Evolutionary conservation across 2,888 invertebrate species (phyloP).

Genomic region (Phytoseiulus persimilis): DNA sequence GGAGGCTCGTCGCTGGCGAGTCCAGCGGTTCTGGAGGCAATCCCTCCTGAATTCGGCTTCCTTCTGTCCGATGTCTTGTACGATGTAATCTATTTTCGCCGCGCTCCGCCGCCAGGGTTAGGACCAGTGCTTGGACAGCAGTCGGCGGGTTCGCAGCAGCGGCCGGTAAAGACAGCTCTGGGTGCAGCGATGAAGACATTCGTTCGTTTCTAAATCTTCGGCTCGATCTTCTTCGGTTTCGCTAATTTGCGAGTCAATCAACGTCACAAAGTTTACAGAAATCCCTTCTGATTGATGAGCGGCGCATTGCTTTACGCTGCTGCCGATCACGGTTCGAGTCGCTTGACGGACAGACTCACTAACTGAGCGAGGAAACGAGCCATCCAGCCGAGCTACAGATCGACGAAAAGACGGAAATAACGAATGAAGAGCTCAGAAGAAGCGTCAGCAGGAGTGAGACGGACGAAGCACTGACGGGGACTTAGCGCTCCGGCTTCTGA

Average conservation of each 20-base stretch:
- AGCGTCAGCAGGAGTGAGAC: not conserved
- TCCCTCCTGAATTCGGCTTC: not conserved
- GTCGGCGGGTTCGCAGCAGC: not conserved
- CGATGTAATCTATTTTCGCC: not conserved
- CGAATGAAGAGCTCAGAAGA: not conserved
- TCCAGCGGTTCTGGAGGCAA: not conserved
- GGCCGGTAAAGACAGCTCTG: not conserved
- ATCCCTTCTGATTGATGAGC: slow-evolving; percentile 5
- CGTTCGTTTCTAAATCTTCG: not conserved
- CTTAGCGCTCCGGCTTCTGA: not conserved
- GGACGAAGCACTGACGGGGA: not conserved
- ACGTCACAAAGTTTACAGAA: not conserved
- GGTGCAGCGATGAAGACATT: not conserved
- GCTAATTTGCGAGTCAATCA: slow-evolving; percentile 5
- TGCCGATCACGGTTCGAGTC: not conserved
- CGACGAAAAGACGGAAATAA: not conserved
- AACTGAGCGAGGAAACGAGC: not conserved
- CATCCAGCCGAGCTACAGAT: too few relatives aligned
- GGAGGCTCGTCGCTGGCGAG: not conserved
- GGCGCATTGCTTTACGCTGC: not conserved
- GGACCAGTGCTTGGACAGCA: not conserved
- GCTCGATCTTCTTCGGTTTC: not conserved
- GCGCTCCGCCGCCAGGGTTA: not conserved
- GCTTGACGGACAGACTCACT: not conserved
- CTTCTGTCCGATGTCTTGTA: not conserved